A percentile compares a stretch with the other conserved stretches of the same genome.
Evolutionary conservation across 2,888 invertebrate species (phyloP).

Genomic region (Rugalucina vietnamica): DNA sequence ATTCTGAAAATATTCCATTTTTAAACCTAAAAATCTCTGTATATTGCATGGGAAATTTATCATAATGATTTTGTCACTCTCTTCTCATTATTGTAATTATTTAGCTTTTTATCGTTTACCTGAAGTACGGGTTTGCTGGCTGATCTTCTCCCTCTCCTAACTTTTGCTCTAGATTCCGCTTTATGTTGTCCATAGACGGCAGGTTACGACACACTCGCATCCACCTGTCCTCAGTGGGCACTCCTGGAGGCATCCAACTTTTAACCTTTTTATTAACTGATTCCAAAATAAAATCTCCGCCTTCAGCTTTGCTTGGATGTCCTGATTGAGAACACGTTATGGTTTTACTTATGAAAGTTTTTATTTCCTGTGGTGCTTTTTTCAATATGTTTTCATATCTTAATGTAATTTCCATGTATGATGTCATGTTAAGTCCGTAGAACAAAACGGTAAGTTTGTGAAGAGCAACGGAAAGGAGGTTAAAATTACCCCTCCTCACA

Average conservation of each 20-base stretch:
- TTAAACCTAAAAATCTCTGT: too few relatives aligned
- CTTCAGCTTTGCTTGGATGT: neutral
- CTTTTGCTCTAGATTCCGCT: neutral
- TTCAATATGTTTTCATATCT: neutral
- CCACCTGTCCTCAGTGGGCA: conserved; percentile 6
- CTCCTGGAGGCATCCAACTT: conserved; percentile 4
- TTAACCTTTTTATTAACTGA: conserved; percentile 1
- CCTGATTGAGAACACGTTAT: neutral
- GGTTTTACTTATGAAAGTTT: neutral
- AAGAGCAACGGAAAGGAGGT: neutral
- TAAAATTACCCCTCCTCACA: neutral
- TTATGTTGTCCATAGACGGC: neutral
- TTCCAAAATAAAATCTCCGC: conserved; percentile 14
- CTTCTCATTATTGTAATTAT: too few relatives aligned
- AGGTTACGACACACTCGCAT: neutral
- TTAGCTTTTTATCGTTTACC: too few relatives aligned
- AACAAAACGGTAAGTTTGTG: neutral
- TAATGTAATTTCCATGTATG: neutral
- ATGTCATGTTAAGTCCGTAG: neutral
- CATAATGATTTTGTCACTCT: too few relatives aligned
- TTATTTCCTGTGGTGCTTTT: neutral
- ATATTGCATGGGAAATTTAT: too few relatives aligned
- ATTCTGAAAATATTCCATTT: too few relatives aligned
- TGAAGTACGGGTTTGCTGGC: neutral
- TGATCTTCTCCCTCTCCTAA: neutral